Evolutionary conservation across 2,113 vertebrate species (phyloP).

Genomic region (Vombatus ursinus): DNA sequence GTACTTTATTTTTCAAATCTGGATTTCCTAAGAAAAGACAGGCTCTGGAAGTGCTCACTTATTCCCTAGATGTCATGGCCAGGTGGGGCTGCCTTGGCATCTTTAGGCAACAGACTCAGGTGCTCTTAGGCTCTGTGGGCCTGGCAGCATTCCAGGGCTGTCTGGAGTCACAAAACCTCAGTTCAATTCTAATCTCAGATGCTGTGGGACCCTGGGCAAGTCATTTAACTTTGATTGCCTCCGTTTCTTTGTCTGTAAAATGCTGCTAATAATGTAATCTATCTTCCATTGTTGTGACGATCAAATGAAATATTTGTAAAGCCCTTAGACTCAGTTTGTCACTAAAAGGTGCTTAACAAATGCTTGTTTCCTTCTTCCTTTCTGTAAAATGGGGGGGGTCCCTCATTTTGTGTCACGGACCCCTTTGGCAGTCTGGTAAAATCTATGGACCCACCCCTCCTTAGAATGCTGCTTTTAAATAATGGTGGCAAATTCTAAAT

Average conservation of each 20-base stretch:
- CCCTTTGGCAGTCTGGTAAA: background rate
- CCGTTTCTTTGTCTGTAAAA: background rate
- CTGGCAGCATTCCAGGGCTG: background rate
- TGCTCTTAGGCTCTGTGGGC: background rate
- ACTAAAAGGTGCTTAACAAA: background rate
- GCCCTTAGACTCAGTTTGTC: background rate
- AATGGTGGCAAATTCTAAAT: background rate
- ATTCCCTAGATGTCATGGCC: background rate
- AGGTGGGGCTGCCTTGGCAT: background rate
- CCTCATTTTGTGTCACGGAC: background rate
- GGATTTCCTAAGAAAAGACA: constrained; percentile 2
- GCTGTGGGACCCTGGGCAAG: background rate
- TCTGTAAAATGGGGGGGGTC: background rate
- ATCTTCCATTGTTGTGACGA: background rate
- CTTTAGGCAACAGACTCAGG: background rate
- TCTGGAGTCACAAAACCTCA: background rate
- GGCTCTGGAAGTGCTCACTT: background rate
- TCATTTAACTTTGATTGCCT: background rate
- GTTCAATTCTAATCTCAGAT: background rate
- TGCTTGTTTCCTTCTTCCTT: background rate
- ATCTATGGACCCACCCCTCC: background rate
- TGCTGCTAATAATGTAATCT: background rate
- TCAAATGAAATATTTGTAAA: background rate
- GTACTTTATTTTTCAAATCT: background rate
- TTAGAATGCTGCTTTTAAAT: background rate